Evolutionary conservation across 2,113 vertebrate species (phyloP).

Genomic region (Hipposideros armiger): DNA sequence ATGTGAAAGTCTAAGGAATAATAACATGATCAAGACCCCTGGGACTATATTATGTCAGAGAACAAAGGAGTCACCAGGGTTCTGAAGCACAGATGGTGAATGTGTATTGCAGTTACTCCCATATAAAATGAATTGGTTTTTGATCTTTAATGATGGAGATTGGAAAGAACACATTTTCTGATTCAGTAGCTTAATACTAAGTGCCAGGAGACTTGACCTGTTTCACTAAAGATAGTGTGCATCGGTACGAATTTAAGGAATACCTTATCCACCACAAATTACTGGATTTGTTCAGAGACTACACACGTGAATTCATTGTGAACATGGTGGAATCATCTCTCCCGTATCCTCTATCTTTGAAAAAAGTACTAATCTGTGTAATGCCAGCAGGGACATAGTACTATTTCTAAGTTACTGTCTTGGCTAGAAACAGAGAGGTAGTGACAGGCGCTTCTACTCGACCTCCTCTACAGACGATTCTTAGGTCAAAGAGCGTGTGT

Average conservation of each 20-base stretch:
- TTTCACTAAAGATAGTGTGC: neutral
- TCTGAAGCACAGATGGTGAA: neutral
- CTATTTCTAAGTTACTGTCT: neutral
- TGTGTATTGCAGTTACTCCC: neutral
- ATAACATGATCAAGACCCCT: neutral
- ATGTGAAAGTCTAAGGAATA: neutral
- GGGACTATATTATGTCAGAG: neutral
- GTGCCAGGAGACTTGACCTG: neutral
- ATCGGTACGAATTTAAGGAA: neutral
- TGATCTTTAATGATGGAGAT: neutral
- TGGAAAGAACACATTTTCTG: neutral
- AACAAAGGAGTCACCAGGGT: neutral
- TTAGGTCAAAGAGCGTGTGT: neutral
- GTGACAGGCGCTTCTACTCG: neutral
- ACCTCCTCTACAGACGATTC: neutral
- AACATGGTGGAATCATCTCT: neutral
- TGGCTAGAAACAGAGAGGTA: neutral
- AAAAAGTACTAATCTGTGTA: neutral
- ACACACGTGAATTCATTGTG: neutral
- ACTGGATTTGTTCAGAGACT: neutral
- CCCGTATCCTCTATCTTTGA: neutral
- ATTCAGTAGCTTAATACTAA: neutral
- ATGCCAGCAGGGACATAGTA: neutral
- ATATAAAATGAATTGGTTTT: neutral
- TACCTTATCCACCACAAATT: accelerated